These are phyloP conservation scores for Tetranychus piercei DNA, from an alignment of 2,888 invertebrate species.

Conservation along the genomic window DNA sequence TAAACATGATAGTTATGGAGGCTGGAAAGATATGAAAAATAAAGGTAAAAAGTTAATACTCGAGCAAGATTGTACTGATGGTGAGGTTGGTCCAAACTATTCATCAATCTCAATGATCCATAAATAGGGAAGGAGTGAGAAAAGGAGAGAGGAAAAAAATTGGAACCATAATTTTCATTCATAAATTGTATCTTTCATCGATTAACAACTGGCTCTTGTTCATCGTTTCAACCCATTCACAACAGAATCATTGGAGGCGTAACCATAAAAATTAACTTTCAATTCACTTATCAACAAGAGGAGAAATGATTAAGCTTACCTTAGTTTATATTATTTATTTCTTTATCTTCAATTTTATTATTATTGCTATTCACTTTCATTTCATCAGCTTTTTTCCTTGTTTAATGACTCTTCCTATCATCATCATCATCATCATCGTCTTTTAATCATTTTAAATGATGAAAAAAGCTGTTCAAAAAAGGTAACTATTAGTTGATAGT, in stretches of 20 bases:
- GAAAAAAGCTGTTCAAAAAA: too few relatives aligned
- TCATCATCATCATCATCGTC: too few relatives aligned
- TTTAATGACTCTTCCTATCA: too few relatives aligned
- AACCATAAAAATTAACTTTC: neutral
- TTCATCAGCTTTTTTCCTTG: too few relatives aligned
- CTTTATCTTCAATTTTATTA: neutral
- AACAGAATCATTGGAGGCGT: neutral
- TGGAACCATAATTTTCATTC: neutral
- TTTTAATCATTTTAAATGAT: too few relatives aligned
- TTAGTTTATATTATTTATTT: neutral
- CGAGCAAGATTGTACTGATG: neutral
- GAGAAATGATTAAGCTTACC: constrained; percentile 6
- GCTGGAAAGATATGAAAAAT: neutral
- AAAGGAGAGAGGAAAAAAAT: neutral
- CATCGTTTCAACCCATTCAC: neutral
- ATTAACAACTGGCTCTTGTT: neutral
- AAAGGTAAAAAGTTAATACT: neutral
- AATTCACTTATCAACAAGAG: constrained; percentile 1
- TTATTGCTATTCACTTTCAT: too few relatives aligned
- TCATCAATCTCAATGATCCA: constrained; percentile 1
- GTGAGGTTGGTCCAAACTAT: neutral
- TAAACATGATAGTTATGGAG: neutral
- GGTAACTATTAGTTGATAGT: too few relatives aligned
- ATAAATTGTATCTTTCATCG: neutral
- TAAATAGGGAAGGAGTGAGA: neutral